phyloP scores from a whole-genome alignment of 1,140 invertebrate genomes.

The Zelostemma sp. region DNA sequence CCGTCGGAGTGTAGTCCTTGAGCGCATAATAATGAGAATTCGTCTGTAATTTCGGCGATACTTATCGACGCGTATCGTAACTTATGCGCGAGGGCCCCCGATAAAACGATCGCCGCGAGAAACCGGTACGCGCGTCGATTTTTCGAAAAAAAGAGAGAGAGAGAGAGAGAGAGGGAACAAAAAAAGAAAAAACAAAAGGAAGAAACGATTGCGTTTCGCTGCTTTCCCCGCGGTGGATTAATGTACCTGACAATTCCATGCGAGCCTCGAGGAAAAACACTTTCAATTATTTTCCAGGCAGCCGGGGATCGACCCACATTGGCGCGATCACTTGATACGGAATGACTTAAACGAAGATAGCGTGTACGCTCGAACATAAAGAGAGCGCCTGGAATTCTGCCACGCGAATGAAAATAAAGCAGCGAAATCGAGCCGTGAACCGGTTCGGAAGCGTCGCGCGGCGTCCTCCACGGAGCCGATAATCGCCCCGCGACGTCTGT shows the following conservation, averaged over 20 bases:
- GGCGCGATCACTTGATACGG: conserved; percentile 32
- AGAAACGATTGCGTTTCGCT: no score
- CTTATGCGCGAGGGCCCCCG: conserved; percentile 31
- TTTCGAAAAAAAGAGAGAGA: no score
- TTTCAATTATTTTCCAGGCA: neutral
- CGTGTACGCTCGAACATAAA: conserved; percentile 45
- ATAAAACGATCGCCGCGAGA: conserved; percentile 22
- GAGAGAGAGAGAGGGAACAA: no score
- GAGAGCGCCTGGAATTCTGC: conserved; percentile 46
- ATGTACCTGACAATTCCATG: no score
- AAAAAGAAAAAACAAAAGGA: no score
- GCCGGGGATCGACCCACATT: conserved; percentile 29
- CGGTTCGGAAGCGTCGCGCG: conserved; percentile 58
- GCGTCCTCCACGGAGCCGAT: conserved; percentile 32
- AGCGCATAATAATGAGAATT: conserved; percentile 47
- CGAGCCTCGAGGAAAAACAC: neutral
- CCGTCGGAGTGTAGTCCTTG: conserved; percentile 40
- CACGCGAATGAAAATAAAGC: conserved; percentile 65
- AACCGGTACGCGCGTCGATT: conserved; percentile 24
- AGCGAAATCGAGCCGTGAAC: conserved; percentile 53
- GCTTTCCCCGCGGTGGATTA: neutral
- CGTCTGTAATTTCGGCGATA: conserved; percentile 45
- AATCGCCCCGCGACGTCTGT: conserved; percentile 32
- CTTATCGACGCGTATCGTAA: conserved; percentile 39
- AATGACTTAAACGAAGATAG: conserved; percentile 35